Evolutionary conservation across 2,113 vertebrate species (phyloP), one percentile per base, ranked within the genome.

Genomic region (Neoarius graeffei): DNA sequence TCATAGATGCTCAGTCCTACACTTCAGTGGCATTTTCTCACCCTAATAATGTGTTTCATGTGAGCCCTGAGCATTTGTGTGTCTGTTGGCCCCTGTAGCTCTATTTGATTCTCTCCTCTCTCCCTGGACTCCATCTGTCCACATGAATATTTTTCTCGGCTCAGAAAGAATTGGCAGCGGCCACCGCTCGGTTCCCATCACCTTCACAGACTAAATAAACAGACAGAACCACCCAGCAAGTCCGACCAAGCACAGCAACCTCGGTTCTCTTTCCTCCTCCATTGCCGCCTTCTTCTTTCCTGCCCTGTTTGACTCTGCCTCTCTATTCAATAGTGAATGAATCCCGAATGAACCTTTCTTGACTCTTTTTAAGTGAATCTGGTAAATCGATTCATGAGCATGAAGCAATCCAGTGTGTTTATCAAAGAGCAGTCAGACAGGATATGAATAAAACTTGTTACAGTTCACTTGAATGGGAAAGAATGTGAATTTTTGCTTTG

Each of bases 181-280:
- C 89, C 81, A 13, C 56, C 81, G 84, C 90, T 93, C 93, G 92
- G 93, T 94, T 94, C 93, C 93, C 91, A 94, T 92, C 89, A 92
- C 92, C 89, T 93, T 83, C 73, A 88, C 92, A 94, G 93, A 95
- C 93, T 94, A 95, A 95, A 96, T 95, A 95, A 95, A 94, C 93
- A 92, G 83, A 84, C 88, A 83, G 86, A 92, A 85, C 92, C 92
- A 91, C 91, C 91, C 92, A 93, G 92, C 7, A 76, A 89, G 90
- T 76, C 62, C 71, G 83, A 89, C 81, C 62, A 85, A 89, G 85
- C 76, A 77, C 83, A 81, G 81, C 76, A 9, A 67, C 27, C 87
- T 81, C 66, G 71, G 57, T 54, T 90, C 90, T 87, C 88, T 85
- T 87, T 84, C 42, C 19, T 67, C 20, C 73, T 54, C 56, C 81